Conservation (phyloP, 2,113 vertebrate species). For the Octodon degus region DNA sequence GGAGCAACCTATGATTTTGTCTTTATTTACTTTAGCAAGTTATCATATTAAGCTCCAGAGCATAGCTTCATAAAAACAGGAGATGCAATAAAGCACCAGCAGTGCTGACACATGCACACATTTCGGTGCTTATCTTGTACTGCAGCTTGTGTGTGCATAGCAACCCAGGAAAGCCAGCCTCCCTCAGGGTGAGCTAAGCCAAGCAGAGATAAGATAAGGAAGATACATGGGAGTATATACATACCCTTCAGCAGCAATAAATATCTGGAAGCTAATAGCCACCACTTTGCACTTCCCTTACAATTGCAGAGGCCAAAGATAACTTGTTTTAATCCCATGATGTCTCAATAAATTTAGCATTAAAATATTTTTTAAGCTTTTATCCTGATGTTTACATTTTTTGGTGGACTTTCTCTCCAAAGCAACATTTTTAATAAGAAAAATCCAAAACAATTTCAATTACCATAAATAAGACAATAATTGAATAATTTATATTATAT, state of each 20-base stretch:
- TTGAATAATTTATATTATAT: background rate
- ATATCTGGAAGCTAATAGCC: background rate
- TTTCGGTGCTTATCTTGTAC: background rate
- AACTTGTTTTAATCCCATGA: background rate
- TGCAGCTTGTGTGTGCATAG: background rate
- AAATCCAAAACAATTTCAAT: conserved; percentile 13
- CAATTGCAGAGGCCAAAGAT: background rate
- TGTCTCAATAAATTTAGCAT: background rate
- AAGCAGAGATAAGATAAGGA: background rate
- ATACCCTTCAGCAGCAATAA: background rate
- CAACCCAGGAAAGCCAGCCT: background rate
- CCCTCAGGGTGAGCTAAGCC: background rate
- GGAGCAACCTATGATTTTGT: background rate
- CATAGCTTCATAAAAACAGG: background rate
- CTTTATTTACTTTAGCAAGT: conserved; percentile 61
- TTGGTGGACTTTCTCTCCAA: background rate
- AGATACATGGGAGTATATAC: background rate
- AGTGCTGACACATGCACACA: background rate
- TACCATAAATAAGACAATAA: background rate
- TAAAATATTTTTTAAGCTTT: background rate
- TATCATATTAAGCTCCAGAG: conserved; percentile 7
- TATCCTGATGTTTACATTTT: background rate
- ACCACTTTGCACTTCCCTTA: background rate
- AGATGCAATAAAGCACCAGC: background rate
- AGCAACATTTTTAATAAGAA: conserved; percentile 2